Evolutionary conservation across 2,797 vertebrate species (phyloP).

Genomic region (Nannoperca australis): DNA sequence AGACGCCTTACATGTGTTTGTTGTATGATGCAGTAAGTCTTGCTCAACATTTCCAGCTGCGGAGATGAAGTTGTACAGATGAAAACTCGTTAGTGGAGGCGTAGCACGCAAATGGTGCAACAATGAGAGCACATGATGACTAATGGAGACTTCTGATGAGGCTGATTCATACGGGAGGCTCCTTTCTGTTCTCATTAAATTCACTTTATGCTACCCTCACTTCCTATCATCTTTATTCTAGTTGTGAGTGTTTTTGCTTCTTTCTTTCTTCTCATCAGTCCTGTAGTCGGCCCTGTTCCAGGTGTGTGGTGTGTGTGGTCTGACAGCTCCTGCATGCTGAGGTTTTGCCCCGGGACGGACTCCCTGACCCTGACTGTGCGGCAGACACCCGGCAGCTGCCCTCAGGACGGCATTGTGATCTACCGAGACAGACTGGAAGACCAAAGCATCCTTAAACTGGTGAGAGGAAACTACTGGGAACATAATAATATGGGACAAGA

Average conservation of each 20-base stretch:
- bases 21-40: neutral
- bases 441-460: slow-evolving; percentile 80
- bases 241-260: neutral
- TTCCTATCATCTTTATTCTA: neutral
- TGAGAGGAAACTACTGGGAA: slow-evolving; percentile 59
- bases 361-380: slow-evolving; percentile 84
- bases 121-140: neutral
- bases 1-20: neutral
- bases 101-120: neutral
- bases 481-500: neutral
- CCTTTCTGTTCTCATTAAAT: slow-evolving; percentile 6
- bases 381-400: slow-evolving; percentile 54
- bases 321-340: slow-evolving; percentile 77
- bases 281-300: slow-evolving; percentile 63
- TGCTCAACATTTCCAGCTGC: neutral
- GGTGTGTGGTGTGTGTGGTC: slow-evolving; percentile 83
- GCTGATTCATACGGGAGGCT: neutral
- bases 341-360: slow-evolving; percentile 80
- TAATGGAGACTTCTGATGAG: neutral
- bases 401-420: slow-evolving; percentile 81
- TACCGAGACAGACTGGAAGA: slow-evolving; percentile 86
- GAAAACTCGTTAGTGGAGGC: neutral
- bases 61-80: neutral
- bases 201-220: neutral
- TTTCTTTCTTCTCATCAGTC: slow-evolving; percentile 65